Conservation (phyloP, 2,888 invertebrate genomes). For the Xanthorhoe designata region DNA sequence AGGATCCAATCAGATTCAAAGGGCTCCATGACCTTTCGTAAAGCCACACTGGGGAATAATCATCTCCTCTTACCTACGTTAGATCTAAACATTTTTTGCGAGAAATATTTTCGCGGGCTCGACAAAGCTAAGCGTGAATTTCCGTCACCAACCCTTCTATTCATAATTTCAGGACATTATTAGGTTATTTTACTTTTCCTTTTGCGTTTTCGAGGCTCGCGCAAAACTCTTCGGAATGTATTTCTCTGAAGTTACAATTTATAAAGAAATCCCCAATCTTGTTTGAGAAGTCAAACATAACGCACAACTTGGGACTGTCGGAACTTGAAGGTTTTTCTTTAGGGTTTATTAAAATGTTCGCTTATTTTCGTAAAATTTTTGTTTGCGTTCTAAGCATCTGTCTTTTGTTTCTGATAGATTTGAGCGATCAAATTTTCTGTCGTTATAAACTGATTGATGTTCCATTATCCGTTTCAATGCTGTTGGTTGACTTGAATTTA, state of each 20-base stretch:
- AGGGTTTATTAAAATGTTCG: neutral
- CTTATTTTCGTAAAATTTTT: neutral
- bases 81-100: conserved; percentile 34
- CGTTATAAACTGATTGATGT: conserved; percentile 24
- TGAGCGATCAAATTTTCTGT: conserved; percentile 11
- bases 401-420: conserved; percentile 15
- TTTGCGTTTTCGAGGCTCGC: conserved; percentile 16
- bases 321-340: conserved; percentile 4
- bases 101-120: conserved; percentile 28
- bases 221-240: conserved; percentile 23
- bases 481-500: conserved; percentile 8
- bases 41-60: conserved; percentile 32
- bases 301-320: neutral
- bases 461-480: conserved; percentile 12
- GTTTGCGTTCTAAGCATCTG: neutral
- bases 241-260: conserved; percentile 22
- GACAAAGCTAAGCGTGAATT: conserved; percentile 33
- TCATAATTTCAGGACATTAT: conserved; percentile 40
- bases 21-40: conserved; percentile 32
- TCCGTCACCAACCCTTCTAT: conserved; percentile 36
- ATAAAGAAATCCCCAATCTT: conserved; percentile 25
- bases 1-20: conserved; percentile 34
- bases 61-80: conserved; percentile 24
- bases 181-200: conserved; percentile 38
- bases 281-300: conserved; percentile 16